phyloP scores from a whole-genome alignment of 2,888 invertebrate genomes.

The Oegoconia quadripuncta region DNA sequence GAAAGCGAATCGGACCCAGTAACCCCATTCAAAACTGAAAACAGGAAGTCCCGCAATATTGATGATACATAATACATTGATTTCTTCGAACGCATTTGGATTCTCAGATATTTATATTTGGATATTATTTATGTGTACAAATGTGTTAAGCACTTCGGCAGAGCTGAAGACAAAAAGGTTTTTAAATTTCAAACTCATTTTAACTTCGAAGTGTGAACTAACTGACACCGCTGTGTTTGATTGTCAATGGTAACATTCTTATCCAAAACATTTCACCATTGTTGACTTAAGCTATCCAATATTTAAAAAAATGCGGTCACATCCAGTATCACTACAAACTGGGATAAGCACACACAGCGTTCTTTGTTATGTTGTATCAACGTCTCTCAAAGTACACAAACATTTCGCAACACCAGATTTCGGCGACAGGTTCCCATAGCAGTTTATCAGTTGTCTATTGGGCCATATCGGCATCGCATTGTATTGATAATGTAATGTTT shows the following conservation, averaged over 20 bases:
- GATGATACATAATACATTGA: background rate
- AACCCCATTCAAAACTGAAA: constrained; percentile 54
- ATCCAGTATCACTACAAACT: constrained; percentile 19
- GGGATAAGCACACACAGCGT: constrained; percentile 25
- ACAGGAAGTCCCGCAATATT: constrained; percentile 41
- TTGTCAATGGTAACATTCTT: too few relatives aligned
- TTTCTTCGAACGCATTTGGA: background rate
- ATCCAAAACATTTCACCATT: too few relatives aligned
- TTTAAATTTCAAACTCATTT: too few relatives aligned
- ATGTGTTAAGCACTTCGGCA: too few relatives aligned
- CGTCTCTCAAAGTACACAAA: constrained; percentile 22
- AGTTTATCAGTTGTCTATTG: constrained; percentile 49
- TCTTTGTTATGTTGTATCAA: constrained; percentile 32
- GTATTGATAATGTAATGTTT: constrained; percentile 40
- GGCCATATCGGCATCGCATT: constrained; percentile 44
- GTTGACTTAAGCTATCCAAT: background rate
- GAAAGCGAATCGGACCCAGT: constrained; percentile 52
- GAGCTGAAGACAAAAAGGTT: too few relatives aligned
- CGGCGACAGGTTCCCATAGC: constrained; percentile 40
- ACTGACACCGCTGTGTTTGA: too few relatives aligned
- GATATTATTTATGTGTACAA: too few relatives aligned
- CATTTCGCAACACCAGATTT: constrained; percentile 45
- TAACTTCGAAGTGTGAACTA: too few relatives aligned
- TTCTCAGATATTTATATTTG: too few relatives aligned
- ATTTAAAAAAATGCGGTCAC: constrained; percentile 8